phyloP scores from a whole-genome alignment of 92 coral and sea anemone species.

The Plumapathes pennacea region DNA sequence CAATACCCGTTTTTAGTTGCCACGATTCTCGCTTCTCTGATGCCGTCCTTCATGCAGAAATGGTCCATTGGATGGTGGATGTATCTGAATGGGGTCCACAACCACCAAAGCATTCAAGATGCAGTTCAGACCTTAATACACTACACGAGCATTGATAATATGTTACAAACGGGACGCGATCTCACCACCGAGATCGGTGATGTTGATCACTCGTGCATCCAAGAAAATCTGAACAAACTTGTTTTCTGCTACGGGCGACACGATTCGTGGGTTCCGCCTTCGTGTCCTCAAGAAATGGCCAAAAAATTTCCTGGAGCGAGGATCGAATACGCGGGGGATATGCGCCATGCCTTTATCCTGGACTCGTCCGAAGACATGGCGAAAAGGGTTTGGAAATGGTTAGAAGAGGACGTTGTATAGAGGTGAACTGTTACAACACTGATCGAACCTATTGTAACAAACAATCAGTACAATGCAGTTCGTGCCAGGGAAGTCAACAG shows the following conservation, averaged over 20 bases:
- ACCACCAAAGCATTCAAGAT: slow-evolving; percentile 56
- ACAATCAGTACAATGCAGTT: no score
- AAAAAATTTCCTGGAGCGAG: slow-evolving; percentile 78
- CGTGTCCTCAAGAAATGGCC: slow-evolving; percentile 82
- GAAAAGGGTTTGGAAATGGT: slow-evolving; percentile 86
- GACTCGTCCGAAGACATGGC: slow-evolving; percentile 86
- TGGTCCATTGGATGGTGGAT: slow-evolving; percentile 91
- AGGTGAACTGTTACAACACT: no score
- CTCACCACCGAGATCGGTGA: slow-evolving; percentile 61
- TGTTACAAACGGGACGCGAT: slow-evolving; percentile 79
- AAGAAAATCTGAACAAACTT: slow-evolving; percentile 78
- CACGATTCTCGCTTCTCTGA: slow-evolving; percentile 67
- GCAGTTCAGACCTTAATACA: slow-evolving; percentile 71
- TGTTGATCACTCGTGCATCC: slow-evolving; percentile 59
- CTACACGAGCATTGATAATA: slow-evolving; percentile 71
- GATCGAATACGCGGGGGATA: slow-evolving; percentile 66
- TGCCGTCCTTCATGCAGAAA: slow-evolving; percentile 71
- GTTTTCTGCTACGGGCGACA: slow-evolving; percentile 91
- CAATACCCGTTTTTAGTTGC: slow-evolving; percentile 89
- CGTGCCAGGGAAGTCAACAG: no score
- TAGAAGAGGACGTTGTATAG: slow-evolving; percentile 41
- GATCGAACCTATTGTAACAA: no score
- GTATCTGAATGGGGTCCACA: slow-evolving; percentile 66
- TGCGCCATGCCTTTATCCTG: slow-evolving; percentile 88
- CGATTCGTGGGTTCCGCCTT: slow-evolving; percentile 93